Base-by-base conservation (phyloP, 2,888 invertebrate species). In the Archaeoteleia sp. region DNA sequence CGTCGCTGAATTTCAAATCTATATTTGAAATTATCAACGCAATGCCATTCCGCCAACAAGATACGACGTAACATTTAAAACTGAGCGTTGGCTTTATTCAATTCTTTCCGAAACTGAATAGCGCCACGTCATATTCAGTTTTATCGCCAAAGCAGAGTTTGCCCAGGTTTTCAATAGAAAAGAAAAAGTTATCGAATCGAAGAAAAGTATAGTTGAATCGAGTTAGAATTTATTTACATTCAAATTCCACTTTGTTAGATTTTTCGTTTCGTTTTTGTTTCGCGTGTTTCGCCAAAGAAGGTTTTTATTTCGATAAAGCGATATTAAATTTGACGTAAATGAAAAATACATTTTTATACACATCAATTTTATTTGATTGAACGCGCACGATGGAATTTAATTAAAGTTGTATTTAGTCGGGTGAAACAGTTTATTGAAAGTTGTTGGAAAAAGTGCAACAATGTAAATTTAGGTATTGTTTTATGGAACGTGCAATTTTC, bases 1-100 rank as follows among this genome's bases (percentile, higher is more conserved):
- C 49, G 13, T 39, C 51, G 51, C 34, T 39, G 57, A 57, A 65
- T 65, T 29, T 45, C 32, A 66, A 66, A 66, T 58, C 58, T 25
- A 13, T 34, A 42, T 30, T 58, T 53, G 46, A 53, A 40, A 40
- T 40, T 40, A 23, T 40, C 12, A 2, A 40, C 40, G 40, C 23
- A 20, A 9, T 10, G 9, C 9, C 20, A 8, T 17, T 23, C 40
- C n/a, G 25, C 15, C 15, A 37, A 37, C 37, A 49, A 39, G 29
- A 55, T 46, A 27, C 12, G 27, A 27, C 3, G 25, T 27, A 39
- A 62, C 40, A 46, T 29, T 30, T 43, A 7, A 12, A 55, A 57
- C 40, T 37, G 37, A 51, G 15, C 43, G 51, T 60, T 45, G 45
- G 42, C 51, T 60, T 29, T 60, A 60, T 51, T 42, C n/a, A 58